Evolutionary conservation across 2,797 vertebrate species (phyloP).

Genomic region (Sebastes hubbsi): DNA sequence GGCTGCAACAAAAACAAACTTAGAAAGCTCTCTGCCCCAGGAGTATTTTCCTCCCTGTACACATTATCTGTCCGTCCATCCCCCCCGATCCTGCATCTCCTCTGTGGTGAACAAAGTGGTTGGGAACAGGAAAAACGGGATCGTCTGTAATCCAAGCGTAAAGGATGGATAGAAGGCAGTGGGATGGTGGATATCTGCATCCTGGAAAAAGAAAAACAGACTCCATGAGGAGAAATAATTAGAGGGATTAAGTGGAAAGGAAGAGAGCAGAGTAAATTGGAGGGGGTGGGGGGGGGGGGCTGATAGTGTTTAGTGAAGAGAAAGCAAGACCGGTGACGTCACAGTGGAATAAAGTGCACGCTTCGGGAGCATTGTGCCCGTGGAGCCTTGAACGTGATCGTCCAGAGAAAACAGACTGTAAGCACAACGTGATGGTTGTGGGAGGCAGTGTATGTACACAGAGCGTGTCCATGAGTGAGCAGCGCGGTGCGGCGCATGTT

Average conservation of each 20-base stretch:
- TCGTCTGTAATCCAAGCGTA: constrained; percentile 52
- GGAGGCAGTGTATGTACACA: constrained; percentile 39
- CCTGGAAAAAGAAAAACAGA: constrained; percentile 50
- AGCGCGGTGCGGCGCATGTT: constrained; percentile 38
- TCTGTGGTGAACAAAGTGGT: constrained; percentile 31
- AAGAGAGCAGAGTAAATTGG: constrained; percentile 4
- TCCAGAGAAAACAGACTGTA: constrained; percentile 41
- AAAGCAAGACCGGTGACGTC: constrained; percentile 31
- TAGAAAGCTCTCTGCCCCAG: not conserved
- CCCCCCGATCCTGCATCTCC: constrained; percentile 16
- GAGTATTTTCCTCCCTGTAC: constrained; percentile 1
- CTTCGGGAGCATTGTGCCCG: constrained; percentile 8
- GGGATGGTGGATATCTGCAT: constrained; percentile 40
- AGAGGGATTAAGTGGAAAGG: constrained; percentile 41
- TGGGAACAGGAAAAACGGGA: constrained; percentile 54
- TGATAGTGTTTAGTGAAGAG: constrained; percentile 16
- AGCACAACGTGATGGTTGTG: constrained; percentile 52
- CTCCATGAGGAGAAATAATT: constrained; percentile 40
- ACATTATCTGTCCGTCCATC: constrained; percentile 19
- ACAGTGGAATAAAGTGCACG: constrained; percentile 23
- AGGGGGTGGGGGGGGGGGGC: not conserved
- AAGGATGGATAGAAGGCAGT: constrained; percentile 29
- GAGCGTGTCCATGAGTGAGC: constrained; percentile 27
- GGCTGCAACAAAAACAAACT: constrained; percentile 52
- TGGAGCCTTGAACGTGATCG: constrained; percentile 9